Evolutionary conservation across 2,888 invertebrate genomes (phyloP).

Genomic region (Gastrophysa polygoni): DNA sequence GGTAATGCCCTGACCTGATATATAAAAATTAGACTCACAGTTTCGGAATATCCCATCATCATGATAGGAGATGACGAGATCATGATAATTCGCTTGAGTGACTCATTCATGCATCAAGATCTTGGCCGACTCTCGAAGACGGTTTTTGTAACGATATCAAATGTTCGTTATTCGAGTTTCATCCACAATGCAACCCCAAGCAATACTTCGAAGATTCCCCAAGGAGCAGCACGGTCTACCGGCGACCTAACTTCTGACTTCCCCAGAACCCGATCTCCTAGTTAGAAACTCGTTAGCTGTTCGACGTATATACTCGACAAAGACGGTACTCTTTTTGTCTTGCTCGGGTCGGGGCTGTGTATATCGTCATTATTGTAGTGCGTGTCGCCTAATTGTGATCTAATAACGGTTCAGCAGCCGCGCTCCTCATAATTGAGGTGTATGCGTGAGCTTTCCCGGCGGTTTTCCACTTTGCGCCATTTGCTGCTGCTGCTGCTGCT

Average conservation of each 20-base stretch:
- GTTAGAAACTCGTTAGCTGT: slow-evolving; percentile 42
- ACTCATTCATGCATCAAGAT: too few relatives aligned
- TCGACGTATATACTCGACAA: slow-evolving; percentile 23
- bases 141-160: background rate
- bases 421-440: slow-evolving; percentile 44
- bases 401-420: slow-evolving; percentile 40
- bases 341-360: slow-evolving; percentile 25
- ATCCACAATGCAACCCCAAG: too few relatives aligned
- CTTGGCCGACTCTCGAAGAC: too few relatives aligned
- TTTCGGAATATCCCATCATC: too few relatives aligned
- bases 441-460: slow-evolving; percentile 33
- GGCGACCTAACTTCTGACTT: slow-evolving; percentile 31
- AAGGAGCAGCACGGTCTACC: background rate
- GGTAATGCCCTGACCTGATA: too few relatives aligned
- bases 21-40: too few relatives aligned
- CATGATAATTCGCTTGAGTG: too few relatives aligned
- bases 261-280: slow-evolving; percentile 35
- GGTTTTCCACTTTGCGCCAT: slow-evolving; percentile 23
- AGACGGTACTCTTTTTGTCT: slow-evolving; percentile 38
- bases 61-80: too few relatives aligned
- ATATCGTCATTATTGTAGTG: slow-evolving; percentile 44
- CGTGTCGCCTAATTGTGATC: slow-evolving; percentile 47
- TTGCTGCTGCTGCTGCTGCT: slow-evolving; percentile 15
- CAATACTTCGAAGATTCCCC: background rate
- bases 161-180: background rate